Base-by-base conservation (phyloP, 1,140 invertebrate genomes). In the Ceratina australensis region DNA sequence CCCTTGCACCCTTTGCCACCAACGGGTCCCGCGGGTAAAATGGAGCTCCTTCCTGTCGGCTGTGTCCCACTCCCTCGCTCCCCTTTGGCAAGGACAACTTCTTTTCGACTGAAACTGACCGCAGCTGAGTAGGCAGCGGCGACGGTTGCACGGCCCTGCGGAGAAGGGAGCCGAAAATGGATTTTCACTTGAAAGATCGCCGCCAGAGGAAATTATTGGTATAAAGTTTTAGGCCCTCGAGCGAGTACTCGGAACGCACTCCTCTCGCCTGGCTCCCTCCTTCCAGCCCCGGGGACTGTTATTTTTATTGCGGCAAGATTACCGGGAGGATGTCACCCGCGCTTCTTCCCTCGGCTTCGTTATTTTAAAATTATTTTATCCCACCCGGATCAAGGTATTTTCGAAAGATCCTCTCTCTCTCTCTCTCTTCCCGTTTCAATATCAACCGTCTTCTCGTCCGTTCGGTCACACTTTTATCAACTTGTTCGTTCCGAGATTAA, bases 101-200 rank as follows among this genome's bases (percentile, higher is more conserved):
- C 80, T 88, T 75, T 79, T 50, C 49, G 18, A 56, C 60, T 78
- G 67, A 86, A 87, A 88, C 85, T 86, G 81, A 85, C 85, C 86
- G 82, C 79, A 86, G 84, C 82, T 82, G 86, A 87, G 78, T 79
- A 87, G 82, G 82, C 87, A 82, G 78, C 54, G 1, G 18, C 26
- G 24, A 59, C 22, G 16, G 50, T 74, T 57, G 47, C 42, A 4
- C 28, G n/a, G 13, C 15, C 10, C 52, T 28, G n/a, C n/a, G 12
- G 47, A 18, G 33, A 54, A 52, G 59, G 18, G 22, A 61, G 28
- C 2, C 57, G 49, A 63, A 49, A 77, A 59, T 56, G 57, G 47
- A 52, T 71, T 77, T 71, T 20, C 57, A 13, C 47, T 22, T 20
- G 59, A 77, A 28, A 33, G 75, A 63, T 56, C 59, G 67, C 22